Base-by-base conservation (phyloP, 2,113 vertebrate genomes). In the Nothoprocta pentlandii region DNA sequence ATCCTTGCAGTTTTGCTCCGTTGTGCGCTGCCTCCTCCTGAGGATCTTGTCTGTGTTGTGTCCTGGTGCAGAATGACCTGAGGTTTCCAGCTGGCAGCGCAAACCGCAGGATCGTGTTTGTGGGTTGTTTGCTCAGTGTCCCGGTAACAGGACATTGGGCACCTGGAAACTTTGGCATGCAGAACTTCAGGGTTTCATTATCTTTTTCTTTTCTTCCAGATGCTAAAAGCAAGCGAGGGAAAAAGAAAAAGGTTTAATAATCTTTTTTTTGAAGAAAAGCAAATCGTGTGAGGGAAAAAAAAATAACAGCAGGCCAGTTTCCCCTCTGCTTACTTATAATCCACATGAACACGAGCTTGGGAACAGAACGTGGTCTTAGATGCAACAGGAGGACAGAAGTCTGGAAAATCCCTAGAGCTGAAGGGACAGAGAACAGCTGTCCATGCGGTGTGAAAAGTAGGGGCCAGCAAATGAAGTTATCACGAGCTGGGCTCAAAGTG, bases 41-140 rank as follows among this genome's bases (percentile, higher is more conserved):
- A 85, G 58, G 71, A 15, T 63, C 58, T 44, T 89, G 46, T 63
- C 80, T 0, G 1, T 59, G 82, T 8, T 58, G 56, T n/a, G 39
- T 44, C 36, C 2, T 11, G 62, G 92, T 73, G 85, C 93, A 84
- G 85, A 20, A 59, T 10, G 88, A 94, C 90, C 92, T 69, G 85
- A 3, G 16, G 62, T 86, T 96, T 95, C 88, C 94, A 93, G 69
- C 70, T 87, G 95, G 88, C 62, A 94, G 94, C 94, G 81, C 90
- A 96, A 94, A 95, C 73, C 64, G 67, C 23, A n/a, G 62, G 73
- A 85, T 76, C 0, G 0, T 73, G 73, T 92, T 86, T 90, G 92
- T 62, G 51, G 68, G n/a, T 80, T 94, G 77, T 93, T 95, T 95
- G 92, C 32, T 88, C 88, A 85, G 59, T 0, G 6, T 94, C 92